Percentiles rank a stretch among this genome's conserved stretches.
Conservation (phyloP, 2,888 invertebrate species). For the Drosophila pseudotalamancana region DNA sequence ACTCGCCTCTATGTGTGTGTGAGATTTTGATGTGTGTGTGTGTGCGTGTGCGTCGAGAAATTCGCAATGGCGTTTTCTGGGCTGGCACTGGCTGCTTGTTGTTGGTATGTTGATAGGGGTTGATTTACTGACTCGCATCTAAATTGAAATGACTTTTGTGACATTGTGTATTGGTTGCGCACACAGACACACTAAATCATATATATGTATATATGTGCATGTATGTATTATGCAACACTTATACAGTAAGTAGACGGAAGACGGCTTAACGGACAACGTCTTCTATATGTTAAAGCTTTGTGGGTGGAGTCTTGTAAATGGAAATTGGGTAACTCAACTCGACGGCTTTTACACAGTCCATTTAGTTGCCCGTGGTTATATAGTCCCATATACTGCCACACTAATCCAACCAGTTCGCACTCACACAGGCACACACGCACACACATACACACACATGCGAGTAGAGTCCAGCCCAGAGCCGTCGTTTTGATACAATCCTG, state of each 20-base stretch:
- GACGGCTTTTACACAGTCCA: slow-evolving; percentile 59
- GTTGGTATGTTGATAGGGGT: slow-evolving; percentile 83
- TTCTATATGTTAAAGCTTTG: slow-evolving; percentile 44
- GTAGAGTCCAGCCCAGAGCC: slow-evolving; percentile 27
- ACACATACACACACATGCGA: neutral
- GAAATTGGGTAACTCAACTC: slow-evolving; percentile 4
- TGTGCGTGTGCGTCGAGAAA: slow-evolving; percentile 29
- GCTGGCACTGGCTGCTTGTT: slow-evolving; percentile 67
- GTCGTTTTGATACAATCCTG: slow-evolving; percentile 77
- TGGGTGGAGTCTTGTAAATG: slow-evolving; percentile 76
- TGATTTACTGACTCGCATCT: slow-evolving; percentile 84
- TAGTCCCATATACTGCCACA: slow-evolving; percentile 18
- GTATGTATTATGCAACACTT: neutral
- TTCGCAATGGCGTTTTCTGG: slow-evolving; percentile 73
- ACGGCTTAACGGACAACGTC: slow-evolving; percentile 45
- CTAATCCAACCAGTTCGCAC: neutral
- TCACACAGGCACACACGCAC: slow-evolving; percentile 1
- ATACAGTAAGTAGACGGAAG: slow-evolving; percentile 1
- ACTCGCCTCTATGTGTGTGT: slow-evolving; percentile 10
- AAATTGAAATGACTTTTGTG: slow-evolving; percentile 83
- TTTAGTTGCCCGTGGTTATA: slow-evolving; percentile 49
- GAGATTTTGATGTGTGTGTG: slow-evolving; percentile 19
- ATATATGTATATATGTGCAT: neutral
- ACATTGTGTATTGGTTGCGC: slow-evolving; percentile 73
- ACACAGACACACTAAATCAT: slow-evolving; percentile 26